phyloP scores from a whole-genome alignment of 2,888 invertebrate genomes.

The Eutolmus rufibarbis region DNA sequence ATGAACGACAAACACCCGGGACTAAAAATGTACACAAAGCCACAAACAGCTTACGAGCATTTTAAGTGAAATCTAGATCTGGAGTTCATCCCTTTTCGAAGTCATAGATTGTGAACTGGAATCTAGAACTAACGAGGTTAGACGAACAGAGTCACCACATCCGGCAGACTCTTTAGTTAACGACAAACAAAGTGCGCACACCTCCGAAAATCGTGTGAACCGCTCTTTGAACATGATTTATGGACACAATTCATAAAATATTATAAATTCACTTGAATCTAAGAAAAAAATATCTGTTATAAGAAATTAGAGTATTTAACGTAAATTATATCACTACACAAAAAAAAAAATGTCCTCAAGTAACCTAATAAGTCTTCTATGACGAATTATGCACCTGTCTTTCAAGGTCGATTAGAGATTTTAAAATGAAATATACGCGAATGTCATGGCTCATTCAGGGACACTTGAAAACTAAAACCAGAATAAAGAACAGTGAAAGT shows the following conservation, averaged over 20 bases:
- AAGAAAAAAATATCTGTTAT: background rate
- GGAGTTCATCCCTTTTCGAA: background rate
- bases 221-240: background rate
- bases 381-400: background rate
- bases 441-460: background rate
- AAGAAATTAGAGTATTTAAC: background rate
- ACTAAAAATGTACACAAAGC: background rate
- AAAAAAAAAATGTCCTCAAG: background rate
- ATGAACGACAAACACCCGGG: background rate
- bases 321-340: background rate
- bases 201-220: background rate
- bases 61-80: background rate
- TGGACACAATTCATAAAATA: background rate
- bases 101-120: background rate
- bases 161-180: background rate
- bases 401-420: background rate
- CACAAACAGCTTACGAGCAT: background rate
- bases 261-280: background rate
- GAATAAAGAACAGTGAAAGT: background rate
- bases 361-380: background rate
- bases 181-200: background rate
- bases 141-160: background rate
- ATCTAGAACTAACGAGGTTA: background rate
- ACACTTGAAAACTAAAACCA: background rate
- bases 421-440: background rate